Evolutionary conservation across 2,113 vertebrate genomes (phyloP).

Genomic region (Elachura formosa): DNA sequence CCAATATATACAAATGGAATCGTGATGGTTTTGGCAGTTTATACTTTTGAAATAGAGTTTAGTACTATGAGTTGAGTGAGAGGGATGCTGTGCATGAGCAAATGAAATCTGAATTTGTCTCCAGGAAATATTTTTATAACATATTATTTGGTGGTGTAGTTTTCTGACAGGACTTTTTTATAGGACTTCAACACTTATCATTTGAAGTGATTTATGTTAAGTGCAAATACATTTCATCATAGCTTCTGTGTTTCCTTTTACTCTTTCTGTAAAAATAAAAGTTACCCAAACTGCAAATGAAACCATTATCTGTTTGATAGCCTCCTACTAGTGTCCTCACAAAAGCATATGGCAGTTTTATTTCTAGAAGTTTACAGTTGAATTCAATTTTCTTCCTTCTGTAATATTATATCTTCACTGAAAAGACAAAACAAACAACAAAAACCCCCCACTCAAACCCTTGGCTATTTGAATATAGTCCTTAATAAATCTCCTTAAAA

Average conservation of each 20-base stretch:
- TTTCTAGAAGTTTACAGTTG: background rate
- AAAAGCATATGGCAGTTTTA: background rate
- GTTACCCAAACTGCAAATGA: background rate
- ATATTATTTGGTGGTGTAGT: background rate
- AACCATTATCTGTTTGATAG: background rate
- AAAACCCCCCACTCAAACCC: fast-evolving
- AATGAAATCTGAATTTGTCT: background rate
- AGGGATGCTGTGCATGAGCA: background rate
- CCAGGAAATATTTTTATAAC: background rate
- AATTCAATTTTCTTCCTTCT: background rate
- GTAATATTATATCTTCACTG: background rate
- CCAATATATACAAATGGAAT: background rate
- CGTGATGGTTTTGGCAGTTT: background rate
- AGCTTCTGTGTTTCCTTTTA: background rate
- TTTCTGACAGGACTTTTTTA: background rate
- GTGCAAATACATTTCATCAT: background rate
- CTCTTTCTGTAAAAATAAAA: background rate
- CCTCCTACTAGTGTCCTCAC: background rate
- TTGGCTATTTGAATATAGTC: background rate
- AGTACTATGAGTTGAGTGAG: background rate
- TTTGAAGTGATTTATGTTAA: background rate
- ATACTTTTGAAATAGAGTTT: background rate
- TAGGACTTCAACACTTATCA: background rate
- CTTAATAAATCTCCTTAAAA: background rate
- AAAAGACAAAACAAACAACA: background rate